Conservation (phyloP, 1,140 invertebrate species). For the Trichonephila clavipes region DNA sequence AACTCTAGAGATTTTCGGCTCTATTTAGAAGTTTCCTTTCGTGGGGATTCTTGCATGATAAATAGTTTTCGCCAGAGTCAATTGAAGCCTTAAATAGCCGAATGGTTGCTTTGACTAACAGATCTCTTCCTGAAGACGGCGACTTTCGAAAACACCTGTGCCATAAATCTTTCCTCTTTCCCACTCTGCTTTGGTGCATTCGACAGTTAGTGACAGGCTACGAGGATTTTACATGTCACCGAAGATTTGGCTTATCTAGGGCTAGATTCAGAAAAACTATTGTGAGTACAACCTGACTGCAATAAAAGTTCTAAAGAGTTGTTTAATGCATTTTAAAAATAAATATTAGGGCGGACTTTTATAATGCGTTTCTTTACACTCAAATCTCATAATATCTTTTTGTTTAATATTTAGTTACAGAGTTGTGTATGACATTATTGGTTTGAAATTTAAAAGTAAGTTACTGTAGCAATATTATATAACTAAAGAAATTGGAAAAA, state of each 20-base stretch:
- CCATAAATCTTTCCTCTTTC: not conserved
- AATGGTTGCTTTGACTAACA: not conserved
- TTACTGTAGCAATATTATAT: too few species aligned
- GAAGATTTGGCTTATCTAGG: not conserved
- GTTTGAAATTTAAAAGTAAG: too few species aligned
- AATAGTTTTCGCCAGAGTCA: not conserved
- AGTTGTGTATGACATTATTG: too few species aligned
- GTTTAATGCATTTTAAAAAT: not conserved
- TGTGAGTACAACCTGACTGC: not conserved
- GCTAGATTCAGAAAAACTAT: not conserved
- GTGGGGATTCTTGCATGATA: not conserved
- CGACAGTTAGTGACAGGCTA: not conserved
- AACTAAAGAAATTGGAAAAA: too few species aligned
- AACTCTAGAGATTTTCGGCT: not conserved
- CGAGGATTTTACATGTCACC: not conserved
- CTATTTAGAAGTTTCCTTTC: slow-evolving; percentile 1
- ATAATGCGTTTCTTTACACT: too few species aligned
- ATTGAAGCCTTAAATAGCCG: not conserved
- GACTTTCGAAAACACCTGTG: too few species aligned
- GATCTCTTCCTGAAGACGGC: not conserved
- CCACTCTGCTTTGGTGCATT: not conserved
- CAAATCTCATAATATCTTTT: too few species aligned
- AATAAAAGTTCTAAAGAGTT: not conserved
- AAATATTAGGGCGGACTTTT: too few species aligned
- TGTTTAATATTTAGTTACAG: too few species aligned